These are phyloP conservation scores for Ernsta delagoae DNA, from an alignment of 2,888 invertebrate species.

Conservation along the genomic window DNA sequence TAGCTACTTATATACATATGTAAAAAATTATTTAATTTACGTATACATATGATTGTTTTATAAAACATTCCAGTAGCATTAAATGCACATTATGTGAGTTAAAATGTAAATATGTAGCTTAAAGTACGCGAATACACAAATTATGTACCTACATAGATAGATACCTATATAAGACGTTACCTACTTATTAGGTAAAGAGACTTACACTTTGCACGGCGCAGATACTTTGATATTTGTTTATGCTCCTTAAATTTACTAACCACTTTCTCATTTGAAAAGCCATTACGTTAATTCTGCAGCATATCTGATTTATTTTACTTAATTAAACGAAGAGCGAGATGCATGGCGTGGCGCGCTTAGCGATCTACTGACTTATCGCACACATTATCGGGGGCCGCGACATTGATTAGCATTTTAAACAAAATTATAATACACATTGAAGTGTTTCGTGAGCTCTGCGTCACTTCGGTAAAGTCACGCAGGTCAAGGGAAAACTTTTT, in stretches of 20 bases:
- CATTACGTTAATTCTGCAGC: conserved; percentile 52
- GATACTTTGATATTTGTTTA: conserved; percentile 59
- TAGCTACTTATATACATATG: too few relatives aligned
- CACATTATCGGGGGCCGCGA: conserved; percentile 62
- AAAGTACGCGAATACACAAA: too few relatives aligned
- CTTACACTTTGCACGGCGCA: conserved; percentile 64
- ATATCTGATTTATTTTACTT: conserved; percentile 29
- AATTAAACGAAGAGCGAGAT: conserved; percentile 19
- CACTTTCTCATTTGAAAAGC: conserved; percentile 67
- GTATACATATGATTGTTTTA: too few relatives aligned
- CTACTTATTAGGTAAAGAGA: conserved; percentile 39
- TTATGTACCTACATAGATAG: too few relatives aligned
- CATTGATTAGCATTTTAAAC: conserved; percentile 70
- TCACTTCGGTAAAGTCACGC: conserved; percentile 47
- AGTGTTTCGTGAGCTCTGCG: conserved; percentile 49
- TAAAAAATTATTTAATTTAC: too few relatives aligned
- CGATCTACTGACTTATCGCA: conserved; percentile 65
- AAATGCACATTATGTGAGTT: too few relatives aligned
- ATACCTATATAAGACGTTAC: too few relatives aligned
- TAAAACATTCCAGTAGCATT: too few relatives aligned
- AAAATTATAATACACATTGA: conserved; percentile 57
- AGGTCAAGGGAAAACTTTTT: conserved; percentile 53
- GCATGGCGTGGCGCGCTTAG: conserved; percentile 45
- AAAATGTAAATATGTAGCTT: too few relatives aligned
- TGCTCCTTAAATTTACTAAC: conserved; percentile 59